A percentile compares a stretch with the other conserved stretches of the same genome.
phyloP scores from a whole-genome alignment of 2,797 vertebrate species.

The Anguilla anguilla region DNA sequence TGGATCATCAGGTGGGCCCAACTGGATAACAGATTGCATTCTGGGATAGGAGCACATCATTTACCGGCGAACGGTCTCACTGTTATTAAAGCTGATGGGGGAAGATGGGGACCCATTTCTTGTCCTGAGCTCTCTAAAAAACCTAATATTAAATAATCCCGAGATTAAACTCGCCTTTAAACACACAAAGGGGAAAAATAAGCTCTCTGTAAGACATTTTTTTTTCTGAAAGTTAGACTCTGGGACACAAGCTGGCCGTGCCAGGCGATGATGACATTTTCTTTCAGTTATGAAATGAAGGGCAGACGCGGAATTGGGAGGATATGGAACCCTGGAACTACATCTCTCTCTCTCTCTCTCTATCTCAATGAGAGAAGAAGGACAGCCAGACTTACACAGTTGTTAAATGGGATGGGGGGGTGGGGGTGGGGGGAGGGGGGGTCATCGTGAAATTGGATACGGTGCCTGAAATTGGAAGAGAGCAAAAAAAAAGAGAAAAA shows the following conservation, averaged over 20 bases:
- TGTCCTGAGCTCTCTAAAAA: background rate
- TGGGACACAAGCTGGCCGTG: too few species aligned
- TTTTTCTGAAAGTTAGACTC: background rate
- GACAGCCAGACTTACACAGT: background rate
- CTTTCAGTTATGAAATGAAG: constrained; percentile 24
- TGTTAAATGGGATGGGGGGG: background rate
- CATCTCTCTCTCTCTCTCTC: background rate
- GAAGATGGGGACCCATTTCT: background rate
- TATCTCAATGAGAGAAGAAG: background rate
- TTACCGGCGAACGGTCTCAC: background rate
- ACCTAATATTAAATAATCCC: background rate
- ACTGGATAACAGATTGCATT: constrained; percentile 2
- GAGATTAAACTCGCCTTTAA: constrained; percentile 10
- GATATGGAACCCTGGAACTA: background rate
- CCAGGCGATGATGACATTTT: background rate
- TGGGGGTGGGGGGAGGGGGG: too few species aligned
- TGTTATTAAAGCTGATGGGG: background rate
- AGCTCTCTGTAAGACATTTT: constrained; percentile 8
- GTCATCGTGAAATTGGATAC: background rate
- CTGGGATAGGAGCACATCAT: background rate
- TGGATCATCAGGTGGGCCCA: background rate
- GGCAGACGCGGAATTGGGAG: constrained; percentile 1
- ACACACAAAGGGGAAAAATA: constrained; percentile 16
- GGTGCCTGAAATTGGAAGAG: constrained; percentile 1
- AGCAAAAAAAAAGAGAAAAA: background rate